Evolutionary conservation across 2,113 vertebrate genomes (phyloP).

Genomic region (Channa argus): DNA sequence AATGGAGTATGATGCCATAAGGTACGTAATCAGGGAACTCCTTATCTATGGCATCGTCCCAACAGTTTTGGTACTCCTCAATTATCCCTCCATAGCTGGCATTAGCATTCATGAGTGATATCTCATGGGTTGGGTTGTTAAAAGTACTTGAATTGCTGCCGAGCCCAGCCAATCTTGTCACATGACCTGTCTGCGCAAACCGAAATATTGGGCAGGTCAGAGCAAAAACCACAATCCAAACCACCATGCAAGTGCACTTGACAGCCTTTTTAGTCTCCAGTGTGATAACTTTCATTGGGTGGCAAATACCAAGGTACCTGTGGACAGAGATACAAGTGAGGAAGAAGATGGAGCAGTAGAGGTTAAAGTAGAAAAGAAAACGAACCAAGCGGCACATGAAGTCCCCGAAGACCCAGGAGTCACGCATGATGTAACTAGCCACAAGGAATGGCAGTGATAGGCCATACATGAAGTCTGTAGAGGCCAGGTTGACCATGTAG

Average conservation of each 20-base stretch:
- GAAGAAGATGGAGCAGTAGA: constrained; percentile 91
- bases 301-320: constrained; percentile 87
- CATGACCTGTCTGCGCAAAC: constrained; percentile 83
- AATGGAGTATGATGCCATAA: constrained; percentile 84
- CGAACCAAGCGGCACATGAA: constrained; percentile 89
- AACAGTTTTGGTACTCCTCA: constrained; percentile 83
- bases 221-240: constrained; percentile 86
- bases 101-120: constrained; percentile 36
- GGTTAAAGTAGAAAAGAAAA: constrained; percentile 90
- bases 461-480: constrained; percentile 88
- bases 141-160: constrained; percentile 17
- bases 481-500: constrained; percentile 89
- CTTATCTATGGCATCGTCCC: constrained; percentile 86
- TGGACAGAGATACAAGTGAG: constrained; percentile 91
- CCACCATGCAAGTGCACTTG: constrained; percentile 83
- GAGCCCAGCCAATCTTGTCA: constrained; percentile 41
- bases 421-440: constrained; percentile 83
- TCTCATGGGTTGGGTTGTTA: constrained; percentile 17
- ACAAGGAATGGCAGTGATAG: constrained; percentile 88
- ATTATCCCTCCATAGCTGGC: not conserved
- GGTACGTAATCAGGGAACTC: constrained; percentile 86
- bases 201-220: constrained; percentile 87
- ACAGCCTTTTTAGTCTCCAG: constrained; percentile 85
- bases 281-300: constrained; percentile 85
- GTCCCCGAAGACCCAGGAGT: constrained; percentile 87